Evolutionary conservation across 2,888 invertebrate species (phyloP).

Genomic region (Gnatocerus cornutus): DNA sequence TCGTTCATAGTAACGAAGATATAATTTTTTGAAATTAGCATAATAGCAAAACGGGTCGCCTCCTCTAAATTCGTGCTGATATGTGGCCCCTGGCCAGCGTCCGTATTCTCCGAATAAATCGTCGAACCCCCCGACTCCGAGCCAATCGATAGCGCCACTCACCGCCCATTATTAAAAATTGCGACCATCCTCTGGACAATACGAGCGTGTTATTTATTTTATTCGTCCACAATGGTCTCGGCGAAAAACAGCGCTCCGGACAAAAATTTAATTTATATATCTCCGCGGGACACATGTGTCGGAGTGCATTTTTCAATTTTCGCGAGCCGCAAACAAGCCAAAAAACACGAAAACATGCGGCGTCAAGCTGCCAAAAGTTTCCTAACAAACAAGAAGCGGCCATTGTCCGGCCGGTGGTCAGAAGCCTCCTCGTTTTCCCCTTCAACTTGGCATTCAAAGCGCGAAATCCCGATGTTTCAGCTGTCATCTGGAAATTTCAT

Average conservation of each 20-base stretch:
- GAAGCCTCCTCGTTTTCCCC: conserved; percentile 48
- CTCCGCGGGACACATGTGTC: conserved; percentile 61
- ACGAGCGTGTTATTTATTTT: conserved; percentile 56
- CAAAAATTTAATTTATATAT: conserved; percentile 58
- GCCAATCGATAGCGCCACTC: conserved; percentile 65
- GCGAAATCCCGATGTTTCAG: conserved; percentile 59
- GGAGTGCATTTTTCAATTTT: conserved; percentile 62
- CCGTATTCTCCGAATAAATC: conserved; percentile 69
- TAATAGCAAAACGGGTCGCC: no score
- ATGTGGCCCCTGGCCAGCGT: conserved; percentile 68
- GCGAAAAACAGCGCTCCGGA: conserved; percentile 16
- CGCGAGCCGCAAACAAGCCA: conserved; percentile 46
- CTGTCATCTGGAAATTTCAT: conserved; percentile 64
- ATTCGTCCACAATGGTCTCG: conserved; percentile 42
- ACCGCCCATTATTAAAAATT: conserved; percentile 68
- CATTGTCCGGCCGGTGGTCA: conserved; percentile 61
- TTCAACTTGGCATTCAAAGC: conserved; percentile 64
- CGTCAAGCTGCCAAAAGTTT: conserved; percentile 70
- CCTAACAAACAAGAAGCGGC: conserved; percentile 67
- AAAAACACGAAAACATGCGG: conserved; percentile 62
- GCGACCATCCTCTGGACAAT: conserved; percentile 64
- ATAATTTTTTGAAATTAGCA: no score
- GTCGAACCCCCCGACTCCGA: conserved; percentile 64
- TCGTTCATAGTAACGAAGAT: no score
- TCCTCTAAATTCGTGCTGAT: no score